Conservation (phyloP, 1,140 invertebrate species). For the Asbolus verrucosus region DNA sequence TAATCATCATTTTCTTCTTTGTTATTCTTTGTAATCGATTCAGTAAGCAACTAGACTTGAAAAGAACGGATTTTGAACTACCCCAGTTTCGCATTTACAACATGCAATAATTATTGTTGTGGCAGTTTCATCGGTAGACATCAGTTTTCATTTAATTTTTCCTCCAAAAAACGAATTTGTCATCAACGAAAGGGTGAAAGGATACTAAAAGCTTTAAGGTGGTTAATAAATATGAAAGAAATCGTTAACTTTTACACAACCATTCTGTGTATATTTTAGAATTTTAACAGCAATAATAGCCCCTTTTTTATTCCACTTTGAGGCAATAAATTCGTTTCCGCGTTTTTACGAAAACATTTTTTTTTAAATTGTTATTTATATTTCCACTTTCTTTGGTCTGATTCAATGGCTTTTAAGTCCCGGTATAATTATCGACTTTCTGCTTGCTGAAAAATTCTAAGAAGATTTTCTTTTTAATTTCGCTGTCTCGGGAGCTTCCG, state of each 20-base stretch:
- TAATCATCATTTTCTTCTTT: no score
- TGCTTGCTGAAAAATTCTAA: no score
- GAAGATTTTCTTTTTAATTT: background rate
- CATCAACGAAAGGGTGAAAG: background rate
- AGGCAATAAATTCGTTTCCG: slow-evolving; percentile 15
- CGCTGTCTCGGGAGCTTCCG: background rate
- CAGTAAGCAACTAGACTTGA: no score
- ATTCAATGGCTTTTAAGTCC: background rate
- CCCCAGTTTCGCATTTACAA: no score
- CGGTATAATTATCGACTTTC: background rate
- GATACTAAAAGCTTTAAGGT: slow-evolving; percentile 7
- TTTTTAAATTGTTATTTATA: slow-evolving; percentile 14
- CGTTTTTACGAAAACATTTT: background rate
- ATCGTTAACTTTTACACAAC: slow-evolving; percentile 11
- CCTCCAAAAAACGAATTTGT: no score
- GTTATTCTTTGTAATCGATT: no score
- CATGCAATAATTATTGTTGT: no score
- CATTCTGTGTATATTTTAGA: slow-evolving; percentile 35
- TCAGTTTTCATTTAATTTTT: no score
- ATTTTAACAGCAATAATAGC: slow-evolving; percentile 10
- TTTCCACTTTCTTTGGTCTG: background rate
- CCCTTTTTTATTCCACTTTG: slow-evolving; percentile 13
- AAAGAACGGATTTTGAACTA: no score
- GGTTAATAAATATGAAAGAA: slow-evolving; percentile 27
- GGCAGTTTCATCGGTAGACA: no score